A percentile compares a stretch with the other conserved stretches of the same genome.
Conservation (phyloP, 2,797 vertebrate species). For the Lagorchestes hirsutus region DNA sequence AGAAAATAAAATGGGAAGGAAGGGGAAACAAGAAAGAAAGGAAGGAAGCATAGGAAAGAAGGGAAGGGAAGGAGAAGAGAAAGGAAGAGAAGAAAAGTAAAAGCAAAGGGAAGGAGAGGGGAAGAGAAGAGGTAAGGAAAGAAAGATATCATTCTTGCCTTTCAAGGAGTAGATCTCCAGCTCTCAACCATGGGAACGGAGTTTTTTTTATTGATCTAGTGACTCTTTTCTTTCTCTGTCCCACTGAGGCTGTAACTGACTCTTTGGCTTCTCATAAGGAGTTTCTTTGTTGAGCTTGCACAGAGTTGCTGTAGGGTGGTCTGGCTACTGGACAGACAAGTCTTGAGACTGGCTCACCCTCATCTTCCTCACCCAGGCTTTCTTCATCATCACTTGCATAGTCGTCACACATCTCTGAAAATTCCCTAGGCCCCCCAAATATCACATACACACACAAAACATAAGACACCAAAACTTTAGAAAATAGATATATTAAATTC, state of each 20-base stretch:
- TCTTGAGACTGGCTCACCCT: neutral
- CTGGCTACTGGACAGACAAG: neutral
- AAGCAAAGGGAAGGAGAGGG: too few relatives aligned
- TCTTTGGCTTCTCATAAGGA: rapidly evolving
- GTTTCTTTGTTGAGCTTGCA: neutral
- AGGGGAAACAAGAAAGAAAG: neutral
- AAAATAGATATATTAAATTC: slow-evolving; percentile 13
- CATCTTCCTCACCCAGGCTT: slow-evolving; percentile 9
- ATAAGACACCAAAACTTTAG: slow-evolving; percentile 32
- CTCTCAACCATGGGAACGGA: slow-evolving; percentile 83
- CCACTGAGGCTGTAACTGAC: rapidly evolving
- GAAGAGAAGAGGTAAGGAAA: neutral
- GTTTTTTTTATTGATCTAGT: slow-evolving; percentile 76
- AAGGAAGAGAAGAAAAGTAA: too few relatives aligned
- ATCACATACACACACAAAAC: neutral
- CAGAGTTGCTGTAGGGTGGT: slow-evolving; percentile 8
- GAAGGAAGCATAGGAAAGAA: too few relatives aligned
- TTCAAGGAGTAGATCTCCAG: slow-evolving; percentile 87
- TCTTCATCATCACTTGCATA: neutral
- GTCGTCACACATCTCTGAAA: neutral
- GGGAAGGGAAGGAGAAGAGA: too few relatives aligned
- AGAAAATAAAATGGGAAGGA: neutral
- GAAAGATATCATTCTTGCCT: slow-evolving; percentile 82
- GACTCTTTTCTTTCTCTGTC: neutral
- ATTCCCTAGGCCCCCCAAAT: slow-evolving; percentile 3